Evolutionary conservation across 2,113 vertebrate genomes (phyloP).

Genomic region (Ptychochromis oligacanthus): DNA sequence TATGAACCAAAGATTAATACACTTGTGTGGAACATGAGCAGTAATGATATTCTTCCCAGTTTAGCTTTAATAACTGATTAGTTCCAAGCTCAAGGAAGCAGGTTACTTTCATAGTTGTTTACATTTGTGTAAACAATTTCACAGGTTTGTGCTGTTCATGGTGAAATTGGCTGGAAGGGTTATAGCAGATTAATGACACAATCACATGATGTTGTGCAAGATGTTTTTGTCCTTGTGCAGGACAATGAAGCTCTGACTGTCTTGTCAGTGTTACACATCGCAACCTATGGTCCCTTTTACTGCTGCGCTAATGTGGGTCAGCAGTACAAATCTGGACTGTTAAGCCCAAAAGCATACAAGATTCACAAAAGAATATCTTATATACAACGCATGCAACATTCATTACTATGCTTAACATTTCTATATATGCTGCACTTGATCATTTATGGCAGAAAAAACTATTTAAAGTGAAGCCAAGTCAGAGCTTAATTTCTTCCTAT

Average conservation of each 20-base stretch:
- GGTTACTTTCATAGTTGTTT: not conserved
- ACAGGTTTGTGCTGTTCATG: too few species aligned
- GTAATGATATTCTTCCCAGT: not conserved
- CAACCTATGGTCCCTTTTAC: not conserved
- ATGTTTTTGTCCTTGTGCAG: slow-evolving; percentile 20
- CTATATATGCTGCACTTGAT: not conserved
- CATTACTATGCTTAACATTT: not conserved
- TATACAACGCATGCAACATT: not conserved
- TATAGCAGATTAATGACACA: slow-evolving; percentile 32
- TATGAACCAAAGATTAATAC: slow-evolving; percentile 8
- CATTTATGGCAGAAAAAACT: not conserved
- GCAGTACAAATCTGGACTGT: not conserved
- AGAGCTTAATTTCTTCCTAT: not conserved
- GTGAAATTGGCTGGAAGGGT: not conserved
- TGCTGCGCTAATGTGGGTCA: slow-evolving; percentile 33
- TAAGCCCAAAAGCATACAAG: not conserved
- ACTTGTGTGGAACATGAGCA: slow-evolving; percentile 4
- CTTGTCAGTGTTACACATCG: slow-evolving; percentile 8
- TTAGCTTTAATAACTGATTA: not conserved
- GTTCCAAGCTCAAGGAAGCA: not conserved
- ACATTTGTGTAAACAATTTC: not conserved
- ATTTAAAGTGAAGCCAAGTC: not conserved
- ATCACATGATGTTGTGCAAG: slow-evolving; percentile 45
- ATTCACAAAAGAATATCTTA: not conserved
- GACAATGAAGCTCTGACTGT: slow-evolving; percentile 51